Base-by-base conservation (phyloP, 2,113 vertebrate species). In the Diadophis punctatus region DNA sequence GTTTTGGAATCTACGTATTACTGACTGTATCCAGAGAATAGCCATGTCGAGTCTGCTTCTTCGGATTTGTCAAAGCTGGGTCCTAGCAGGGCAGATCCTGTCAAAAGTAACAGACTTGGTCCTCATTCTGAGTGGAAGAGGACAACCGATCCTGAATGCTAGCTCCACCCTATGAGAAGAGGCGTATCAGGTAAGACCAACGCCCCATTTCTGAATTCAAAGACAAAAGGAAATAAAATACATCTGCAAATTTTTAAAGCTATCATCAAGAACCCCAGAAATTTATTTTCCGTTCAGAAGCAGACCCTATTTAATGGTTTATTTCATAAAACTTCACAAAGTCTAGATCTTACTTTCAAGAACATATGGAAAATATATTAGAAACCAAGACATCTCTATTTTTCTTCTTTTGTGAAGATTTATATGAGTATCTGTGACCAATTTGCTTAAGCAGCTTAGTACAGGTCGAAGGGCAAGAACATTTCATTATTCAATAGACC, bases 311-410 rank as follows among this genome's bases (percentile, higher is more conserved):
- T n/a, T 56, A 55, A 92, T 46, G 46, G 30, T 16, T 92, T 87
- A 56, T 84, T 51, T 80, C 60, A 90, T 86, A 86, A 86, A 86
- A 49, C 46, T 51, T 90, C 68, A 86, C 8, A 5, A 63, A 39
- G 43, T 90, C 49, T 86, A 58, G 51, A 89, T 58, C 20, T 85
- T 86, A 80, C 74, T 86, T 60, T 63, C 49, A 46, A 30, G 89
- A 90, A 87, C 89, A 53, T 60, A 86, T 87, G 89, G 92, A 87
- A 90, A 86, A 86, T 86, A 58, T 63, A 89, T 92, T 88, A 80
- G 27, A 87, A 74, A 88, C 88, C 60, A 87, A 93, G 89, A 68
- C 58, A 90, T 74, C 16, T 90, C 39, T 93, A 55, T 84, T 92
- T 91, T 51, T 60, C 46, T 91, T 60, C 30, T 56, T n/a, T 80